phyloP scores from a whole-genome alignment of 2,888 invertebrate genomes.

The Allacma fusca region DNA sequence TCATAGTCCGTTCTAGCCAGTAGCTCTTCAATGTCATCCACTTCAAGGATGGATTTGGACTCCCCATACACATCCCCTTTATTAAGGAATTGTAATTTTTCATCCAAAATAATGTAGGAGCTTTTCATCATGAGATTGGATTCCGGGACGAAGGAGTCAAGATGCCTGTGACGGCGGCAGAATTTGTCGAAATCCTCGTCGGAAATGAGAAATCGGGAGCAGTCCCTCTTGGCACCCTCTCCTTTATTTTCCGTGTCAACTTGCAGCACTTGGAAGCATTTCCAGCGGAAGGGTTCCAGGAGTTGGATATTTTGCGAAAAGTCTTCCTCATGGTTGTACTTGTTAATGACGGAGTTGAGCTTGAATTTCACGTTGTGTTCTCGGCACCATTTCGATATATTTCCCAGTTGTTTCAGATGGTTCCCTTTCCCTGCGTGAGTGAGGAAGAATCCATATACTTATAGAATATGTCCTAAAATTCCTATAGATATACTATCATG shows the following conservation, averaged over 20 bases:
- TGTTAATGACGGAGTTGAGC: slow-evolving; percentile 68
- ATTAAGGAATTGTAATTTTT: slow-evolving; percentile 69
- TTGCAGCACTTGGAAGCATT: slow-evolving; percentile 68
- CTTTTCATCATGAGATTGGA: slow-evolving; percentile 68
- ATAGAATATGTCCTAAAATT: background rate
- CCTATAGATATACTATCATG: too few relatives aligned
- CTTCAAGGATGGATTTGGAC: slow-evolving; percentile 67
- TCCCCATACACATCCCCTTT: slow-evolving; percentile 66
- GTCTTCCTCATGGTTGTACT: slow-evolving; percentile 66
- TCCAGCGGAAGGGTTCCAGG: slow-evolving; percentile 66
- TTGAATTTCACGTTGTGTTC: slow-evolving; percentile 67
- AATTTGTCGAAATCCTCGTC: slow-evolving; percentile 66
- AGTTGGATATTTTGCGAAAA: slow-evolving; percentile 65
- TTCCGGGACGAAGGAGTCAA: slow-evolving; percentile 67
- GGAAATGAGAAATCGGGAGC: slow-evolving; percentile 66
- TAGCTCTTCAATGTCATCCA: slow-evolving; percentile 65
- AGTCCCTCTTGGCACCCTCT: slow-evolving; percentile 65
- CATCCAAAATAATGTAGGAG: slow-evolving; percentile 67
- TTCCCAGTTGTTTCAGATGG: slow-evolving; percentile 65
- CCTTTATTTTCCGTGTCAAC: slow-evolving; percentile 68
- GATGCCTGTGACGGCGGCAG: slow-evolving; percentile 65
- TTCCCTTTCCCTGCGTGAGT: slow-evolving; percentile 56
- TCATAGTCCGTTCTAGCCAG: slow-evolving; percentile 67
- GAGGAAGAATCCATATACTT: too few relatives aligned
- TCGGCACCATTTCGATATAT: slow-evolving; percentile 65